Evolutionary conservation across 2,888 invertebrate genomes (phyloP).

Genomic region (Zhuqinia jingwanae): DNA sequence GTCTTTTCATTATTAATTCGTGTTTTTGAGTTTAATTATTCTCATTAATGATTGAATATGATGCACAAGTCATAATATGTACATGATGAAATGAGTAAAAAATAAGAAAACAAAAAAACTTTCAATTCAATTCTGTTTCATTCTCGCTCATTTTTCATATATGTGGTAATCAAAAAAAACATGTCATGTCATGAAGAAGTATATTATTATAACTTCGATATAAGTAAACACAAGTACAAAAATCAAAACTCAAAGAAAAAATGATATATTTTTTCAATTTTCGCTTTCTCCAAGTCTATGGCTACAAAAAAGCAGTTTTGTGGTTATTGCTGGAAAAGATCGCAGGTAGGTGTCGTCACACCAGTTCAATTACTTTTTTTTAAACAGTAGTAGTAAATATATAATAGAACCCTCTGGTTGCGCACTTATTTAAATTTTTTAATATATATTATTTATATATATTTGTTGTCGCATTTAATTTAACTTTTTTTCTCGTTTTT

Average conservation of each 20-base stretch:
- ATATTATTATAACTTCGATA: not conserved
- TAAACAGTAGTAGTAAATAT: constrained; percentile 26
- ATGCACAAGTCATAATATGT: not conserved
- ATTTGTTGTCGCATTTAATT: constrained; percentile 22
- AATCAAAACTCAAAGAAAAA: constrained; percentile 58
- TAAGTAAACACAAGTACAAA: constrained; percentile 64
- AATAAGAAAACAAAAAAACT: not conserved
- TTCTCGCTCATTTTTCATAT: constrained; percentile 54
- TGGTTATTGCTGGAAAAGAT: constrained; percentile 60
- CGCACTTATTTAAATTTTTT: constrained; percentile 6
- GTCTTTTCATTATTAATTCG: not conserved
- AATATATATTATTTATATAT: constrained; percentile 25
- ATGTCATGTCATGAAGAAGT: constrained; percentile 51
- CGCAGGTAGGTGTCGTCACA: constrained; percentile 48
- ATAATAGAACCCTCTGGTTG: constrained; percentile 52
- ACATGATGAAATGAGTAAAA: not conserved
- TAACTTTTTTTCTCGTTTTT: constrained; percentile 24
- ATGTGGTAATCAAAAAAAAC: constrained; percentile 52
- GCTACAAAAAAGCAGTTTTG: constrained; percentile 63
- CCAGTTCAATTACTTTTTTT: not conserved
- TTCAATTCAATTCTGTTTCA: constrained; percentile 27
- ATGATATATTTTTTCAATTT: not conserved
- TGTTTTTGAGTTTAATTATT: too few relatives aligned
- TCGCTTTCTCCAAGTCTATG: constrained; percentile 40
- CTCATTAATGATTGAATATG: too few relatives aligned